Percentiles rank a stretch among this genome's conserved stretches.
Conservation (phyloP, 2,797 vertebrate species). For the Acipenser ruthenus region DNA sequence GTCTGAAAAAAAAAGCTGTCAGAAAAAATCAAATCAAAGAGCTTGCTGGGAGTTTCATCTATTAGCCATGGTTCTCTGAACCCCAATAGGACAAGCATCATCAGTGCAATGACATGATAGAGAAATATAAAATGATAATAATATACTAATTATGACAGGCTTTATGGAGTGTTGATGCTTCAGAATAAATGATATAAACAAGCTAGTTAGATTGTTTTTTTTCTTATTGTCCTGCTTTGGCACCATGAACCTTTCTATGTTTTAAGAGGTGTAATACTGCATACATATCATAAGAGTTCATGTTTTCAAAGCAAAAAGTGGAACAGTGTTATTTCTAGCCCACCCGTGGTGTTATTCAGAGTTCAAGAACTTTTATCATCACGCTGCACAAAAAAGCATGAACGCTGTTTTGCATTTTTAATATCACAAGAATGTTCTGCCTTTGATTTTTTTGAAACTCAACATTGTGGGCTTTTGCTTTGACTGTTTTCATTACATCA, state of each 20-base stretch:
- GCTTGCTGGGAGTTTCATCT: slow-evolving; percentile 34
- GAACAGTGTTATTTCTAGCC: slow-evolving; percentile 5
- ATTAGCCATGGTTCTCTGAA: slow-evolving; percentile 56
- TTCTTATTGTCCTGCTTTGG: not conserved
- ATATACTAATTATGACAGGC: no score
- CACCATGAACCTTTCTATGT: not conserved
- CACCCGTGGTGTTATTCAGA: not conserved
- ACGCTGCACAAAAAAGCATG: no score
- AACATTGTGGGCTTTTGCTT: slow-evolving; percentile 16
- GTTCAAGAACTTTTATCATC: slow-evolving; percentile 6
- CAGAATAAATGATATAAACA: no score
- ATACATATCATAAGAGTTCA: not conserved
- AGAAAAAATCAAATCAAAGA: slow-evolving; percentile 48
- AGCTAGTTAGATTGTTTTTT: not conserved
- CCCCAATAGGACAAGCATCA: slow-evolving; percentile 32
- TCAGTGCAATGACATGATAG: no score
- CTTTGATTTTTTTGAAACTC: not conserved
- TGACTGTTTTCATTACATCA: slow-evolving; percentile 5
- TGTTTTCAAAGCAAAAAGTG: slow-evolving; percentile 5
- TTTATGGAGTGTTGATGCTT: no score
- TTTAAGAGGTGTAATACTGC: not conserved
- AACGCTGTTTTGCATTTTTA: slow-evolving; percentile 1
- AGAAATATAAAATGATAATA: no score
- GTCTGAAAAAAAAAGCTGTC: slow-evolving; percentile 41
- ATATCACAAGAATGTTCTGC: not conserved